A percentile compares a stretch with the other conserved stretches of the same genome.
Evolutionary conservation across 2,888 invertebrate genomes (phyloP).

Genomic region (Trilocha varians): DNA sequence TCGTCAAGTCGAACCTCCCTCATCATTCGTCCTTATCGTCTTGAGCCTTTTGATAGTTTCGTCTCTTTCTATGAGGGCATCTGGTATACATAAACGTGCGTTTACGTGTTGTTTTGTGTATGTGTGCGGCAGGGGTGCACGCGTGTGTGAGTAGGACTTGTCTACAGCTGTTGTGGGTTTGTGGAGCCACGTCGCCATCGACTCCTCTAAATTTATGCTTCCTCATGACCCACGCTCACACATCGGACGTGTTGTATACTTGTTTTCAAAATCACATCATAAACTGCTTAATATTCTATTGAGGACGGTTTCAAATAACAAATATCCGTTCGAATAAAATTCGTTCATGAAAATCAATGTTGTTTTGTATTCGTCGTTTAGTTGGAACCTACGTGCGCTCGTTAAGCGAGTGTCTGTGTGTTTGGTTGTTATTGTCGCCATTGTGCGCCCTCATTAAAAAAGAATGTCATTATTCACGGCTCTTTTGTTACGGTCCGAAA

Average conservation of each 20-base stretch:
- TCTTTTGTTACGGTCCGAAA: constrained; percentile 60
- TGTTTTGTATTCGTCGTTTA: constrained; percentile 18
- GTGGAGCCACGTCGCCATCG: constrained; percentile 51
- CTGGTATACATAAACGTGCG: constrained; percentile 69
- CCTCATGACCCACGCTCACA: constrained; percentile 62
- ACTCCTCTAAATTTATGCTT: constrained; percentile 67
- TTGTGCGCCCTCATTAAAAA: constrained; percentile 40
- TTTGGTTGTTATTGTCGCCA: constrained; percentile 27
- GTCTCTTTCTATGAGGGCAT: constrained; percentile 67
- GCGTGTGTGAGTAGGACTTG: constrained; percentile 52
- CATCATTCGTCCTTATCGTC: constrained; percentile 40
- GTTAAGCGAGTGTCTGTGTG: constrained; percentile 6
- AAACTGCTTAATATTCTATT: constrained; percentile 45
- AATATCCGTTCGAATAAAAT: constrained; percentile 34
- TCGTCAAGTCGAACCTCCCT: constrained; percentile 53
- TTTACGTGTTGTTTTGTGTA: constrained; percentile 31
- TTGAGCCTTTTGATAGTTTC: constrained; percentile 32
- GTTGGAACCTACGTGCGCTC: neutral
- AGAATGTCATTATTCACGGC: constrained; percentile 62
- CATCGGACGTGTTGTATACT: constrained; percentile 32
- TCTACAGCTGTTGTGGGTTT: constrained; percentile 69
- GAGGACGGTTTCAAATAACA: constrained; percentile 31
- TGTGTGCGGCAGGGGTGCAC: constrained; percentile 56
- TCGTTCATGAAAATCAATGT: constrained; percentile 19
- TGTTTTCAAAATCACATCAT: constrained; percentile 19